These are phyloP conservation scores for Nomada fabriciana DNA, from an alignment of 2,888 invertebrate genomes.

Conservation along the genomic window DNA sequence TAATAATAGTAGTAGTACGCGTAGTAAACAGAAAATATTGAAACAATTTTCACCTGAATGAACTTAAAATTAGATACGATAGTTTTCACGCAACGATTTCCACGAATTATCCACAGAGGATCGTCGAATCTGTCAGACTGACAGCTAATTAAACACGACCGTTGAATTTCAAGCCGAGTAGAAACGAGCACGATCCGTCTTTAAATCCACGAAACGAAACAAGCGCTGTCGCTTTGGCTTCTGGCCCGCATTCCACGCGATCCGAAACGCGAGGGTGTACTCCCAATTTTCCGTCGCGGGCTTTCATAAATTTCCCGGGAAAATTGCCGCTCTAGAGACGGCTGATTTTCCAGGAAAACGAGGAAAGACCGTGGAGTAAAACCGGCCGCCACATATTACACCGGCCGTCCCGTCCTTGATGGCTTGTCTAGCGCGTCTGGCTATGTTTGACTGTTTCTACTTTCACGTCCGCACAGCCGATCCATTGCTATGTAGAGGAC, in stretches of 20 bases:
- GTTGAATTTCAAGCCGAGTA: not conserved
- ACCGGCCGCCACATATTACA: conserved; percentile 26
- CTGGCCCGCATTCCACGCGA: conserved; percentile 59
- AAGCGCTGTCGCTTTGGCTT: conserved; percentile 44
- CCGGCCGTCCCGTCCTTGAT: not conserved
- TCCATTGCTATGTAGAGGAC: too few species aligned
- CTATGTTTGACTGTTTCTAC: conserved; percentile 42
- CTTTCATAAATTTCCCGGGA: conserved; percentile 63
- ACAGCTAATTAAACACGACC: not conserved
- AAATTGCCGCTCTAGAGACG: conserved; percentile 48
- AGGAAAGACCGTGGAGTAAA: conserved; percentile 42
- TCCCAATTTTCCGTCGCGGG: conserved; percentile 58
- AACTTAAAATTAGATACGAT: not conserved
- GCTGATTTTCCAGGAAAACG: conserved; percentile 62
- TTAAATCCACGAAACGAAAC: conserved; percentile 30
- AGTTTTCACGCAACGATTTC: not conserved
- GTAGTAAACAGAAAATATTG: too few species aligned
- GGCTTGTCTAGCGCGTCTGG: conserved; percentile 28
- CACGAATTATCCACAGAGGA: not conserved
- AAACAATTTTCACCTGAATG: too few species aligned
- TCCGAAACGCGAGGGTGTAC: conserved; percentile 44
- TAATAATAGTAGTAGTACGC: too few species aligned
- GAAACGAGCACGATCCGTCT: not conserved
- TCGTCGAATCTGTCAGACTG: not conserved
- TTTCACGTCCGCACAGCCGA: conserved; percentile 1